Evolutionary conservation across 2,888 invertebrate species (phyloP), one percentile per base, ranked within the genome.

Genomic region (Pocota personata): DNA sequence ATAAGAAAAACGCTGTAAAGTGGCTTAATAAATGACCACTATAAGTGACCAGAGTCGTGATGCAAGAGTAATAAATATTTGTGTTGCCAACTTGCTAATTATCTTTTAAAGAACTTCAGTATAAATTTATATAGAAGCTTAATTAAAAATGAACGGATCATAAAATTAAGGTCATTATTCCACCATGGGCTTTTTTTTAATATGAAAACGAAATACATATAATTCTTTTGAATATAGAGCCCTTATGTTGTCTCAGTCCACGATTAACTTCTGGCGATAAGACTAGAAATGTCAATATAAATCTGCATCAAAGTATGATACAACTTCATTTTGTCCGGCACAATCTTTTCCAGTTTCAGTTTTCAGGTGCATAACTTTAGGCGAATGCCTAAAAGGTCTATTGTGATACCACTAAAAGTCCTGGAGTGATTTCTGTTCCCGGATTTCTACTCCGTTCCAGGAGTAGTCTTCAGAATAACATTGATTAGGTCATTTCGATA

Each of bases 261-360:
- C 95, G 96, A 92, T 94, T 96, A 90, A 95, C 96, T n/a, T 95
- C 95, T 58, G 93, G 94, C 92, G 95, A 96, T 93, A 92, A 92
- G 78, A 93, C 92, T 0, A 89, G 92, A 10, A 92, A 90, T 80
- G 87, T 88, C 14, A 88, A 88, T 77, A 32, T 87, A 1, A 75
- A 77, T 12, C 24, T 19, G 12, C 58, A 60, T 24, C 48, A 76
- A 30, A 88, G 79, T 24, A n/a, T n/a, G n/a, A n/a, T n/a, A 67
- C 37, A 32, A 88, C 95, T 78, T 88, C 95, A 87, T 93, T 95
- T 55, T 95, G 95, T 90, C 94, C 95, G 57, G 94, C 95, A 32
- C 95, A 95, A 93, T 95, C 94, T 89, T 95, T 94, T 93, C 95
- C 95, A 88, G 94, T 95, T 89, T 95, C 95, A 90, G 91, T 93